Evolutionary conservation across 2,113 vertebrate species (phyloP), one percentile per base, ranked within the genome.

Genomic region (Oxyura jamaicensis): DNA sequence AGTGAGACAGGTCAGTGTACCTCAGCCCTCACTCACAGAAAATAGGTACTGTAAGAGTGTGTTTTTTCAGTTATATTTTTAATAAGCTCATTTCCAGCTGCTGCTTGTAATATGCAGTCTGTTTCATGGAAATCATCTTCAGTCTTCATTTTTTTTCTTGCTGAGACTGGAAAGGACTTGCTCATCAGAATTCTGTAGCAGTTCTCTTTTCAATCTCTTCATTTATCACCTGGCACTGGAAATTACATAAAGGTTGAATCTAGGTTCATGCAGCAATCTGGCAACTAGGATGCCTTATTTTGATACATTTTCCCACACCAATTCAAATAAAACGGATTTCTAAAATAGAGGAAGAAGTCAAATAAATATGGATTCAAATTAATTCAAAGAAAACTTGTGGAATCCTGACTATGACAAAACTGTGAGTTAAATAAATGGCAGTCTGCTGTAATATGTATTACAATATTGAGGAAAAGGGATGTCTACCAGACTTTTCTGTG

Each of bases 191-290:
- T 94, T 95, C 90, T 80, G 22, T 59, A 55, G 17, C 22, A 79
- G 58, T 53, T 93, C 35, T 87, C 29, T 76, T 82, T 86, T 86
- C 74, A 13, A 26, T 86, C 83, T 90, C 83, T 94, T 95, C 75
- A 42, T 93, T 95, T 95, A 76, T 85, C 79, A 91, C 67, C 67
- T 94, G 63, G 44, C 75, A 67, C 72, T 91, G 63, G 87, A 96
- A 93, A 90, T 96, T 80, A 77, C 42, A 56, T 52, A 35, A 63
- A 93, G 44, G 82, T 85, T 91, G 53, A 91, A 58, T 90, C 28
- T 53, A 67, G 42, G 66, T 91, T 75, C 15, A 2, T 67, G 53
- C 36, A 68, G 60, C 55, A 83, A 7, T 73, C 63, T 93, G 75
- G 36, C 67, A 87, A n/a, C 11, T 72, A 56, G 25, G 33, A 48